These are phyloP conservation scores for Nothocercus nigrocapillus DNA, from an alignment of 2,113 vertebrate species.

Conservation along the genomic window DNA sequence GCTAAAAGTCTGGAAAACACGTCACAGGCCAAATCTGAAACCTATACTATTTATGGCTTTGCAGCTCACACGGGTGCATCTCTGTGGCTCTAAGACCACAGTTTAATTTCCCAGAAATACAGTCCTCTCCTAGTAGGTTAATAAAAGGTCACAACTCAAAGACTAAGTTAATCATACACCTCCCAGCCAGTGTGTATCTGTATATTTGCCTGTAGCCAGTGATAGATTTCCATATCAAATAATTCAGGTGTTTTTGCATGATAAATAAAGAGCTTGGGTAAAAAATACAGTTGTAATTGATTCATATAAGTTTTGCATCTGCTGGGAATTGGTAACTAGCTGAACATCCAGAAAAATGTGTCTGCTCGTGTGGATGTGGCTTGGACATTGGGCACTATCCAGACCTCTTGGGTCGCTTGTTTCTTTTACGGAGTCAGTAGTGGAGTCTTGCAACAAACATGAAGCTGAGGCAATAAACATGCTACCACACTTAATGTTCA, in stretches of 20 bases:
- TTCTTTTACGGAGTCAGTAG: rapidly evolving
- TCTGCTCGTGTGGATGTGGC: rapidly evolving
- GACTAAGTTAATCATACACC: neutral
- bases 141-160: neutral
- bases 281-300: neutral
- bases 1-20: neutral
- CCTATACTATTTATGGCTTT: neutral
- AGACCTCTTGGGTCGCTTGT: neutral
- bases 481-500: neutral
- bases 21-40: neutral
- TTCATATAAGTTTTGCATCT: neutral
- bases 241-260: neutral
- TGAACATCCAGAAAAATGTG: neutral
- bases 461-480: rapidly evolving
- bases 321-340: neutral
- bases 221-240: constrained; percentile 2
- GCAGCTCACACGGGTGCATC: neutral
- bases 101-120: neutral
- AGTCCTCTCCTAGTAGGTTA: neutral
- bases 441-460: no score
- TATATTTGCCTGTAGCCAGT: constrained; percentile 5
- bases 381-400: neutral
- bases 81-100: no score
- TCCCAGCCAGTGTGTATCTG: neutral
- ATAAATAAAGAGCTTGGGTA: neutral